These are phyloP conservation scores for Phalloptychus januarius DNA, from an alignment of 2,797 vertebrate genomes.

Conservation along the genomic window DNA sequence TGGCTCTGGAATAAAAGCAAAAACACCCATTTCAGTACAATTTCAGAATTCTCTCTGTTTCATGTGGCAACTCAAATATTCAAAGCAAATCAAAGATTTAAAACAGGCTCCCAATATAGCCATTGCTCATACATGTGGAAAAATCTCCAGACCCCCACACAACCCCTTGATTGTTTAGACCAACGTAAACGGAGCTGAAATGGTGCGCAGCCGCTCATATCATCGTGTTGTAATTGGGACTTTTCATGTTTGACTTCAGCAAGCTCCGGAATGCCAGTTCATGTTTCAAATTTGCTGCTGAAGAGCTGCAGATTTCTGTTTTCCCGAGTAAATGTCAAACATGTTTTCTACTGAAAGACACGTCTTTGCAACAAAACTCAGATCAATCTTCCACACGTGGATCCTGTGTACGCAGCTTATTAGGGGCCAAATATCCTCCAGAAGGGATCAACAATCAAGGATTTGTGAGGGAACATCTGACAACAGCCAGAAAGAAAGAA, in stretches of 20 bases:
- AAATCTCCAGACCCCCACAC: slow-evolving; percentile 29
- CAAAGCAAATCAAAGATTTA: slow-evolving; percentile 28
- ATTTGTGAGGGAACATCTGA: background rate
- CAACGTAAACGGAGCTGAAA: slow-evolving; percentile 9
- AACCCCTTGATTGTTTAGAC: slow-evolving; percentile 26
- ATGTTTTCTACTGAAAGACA: slow-evolving; percentile 25
- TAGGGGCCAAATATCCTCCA: slow-evolving; percentile 7
- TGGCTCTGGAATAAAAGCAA: slow-evolving; percentile 20
- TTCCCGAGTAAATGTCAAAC: slow-evolving; percentile 22
- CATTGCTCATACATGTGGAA: slow-evolving; percentile 42
- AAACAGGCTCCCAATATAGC: slow-evolving; percentile 15
- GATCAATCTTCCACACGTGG: slow-evolving; percentile 4
- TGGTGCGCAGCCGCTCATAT: slow-evolving; percentile 9
- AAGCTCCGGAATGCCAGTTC: background rate
- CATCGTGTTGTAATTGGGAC: slow-evolving; percentile 1
- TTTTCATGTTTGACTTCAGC: slow-evolving; percentile 24
- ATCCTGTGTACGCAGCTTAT: slow-evolving; percentile 4
- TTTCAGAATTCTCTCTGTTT: slow-evolving; percentile 14
- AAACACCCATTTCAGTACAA: slow-evolving; percentile 16
- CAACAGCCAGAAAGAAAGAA: slow-evolving; percentile 8
- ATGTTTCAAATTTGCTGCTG: slow-evolving; percentile 27
- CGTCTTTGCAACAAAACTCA: slow-evolving; percentile 8
- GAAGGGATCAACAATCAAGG: background rate
- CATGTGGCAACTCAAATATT: slow-evolving; percentile 31
- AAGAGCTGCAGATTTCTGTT: slow-evolving; percentile 23